A percentile compares a stretch with the other conserved stretches of the same genome.
phyloP scores from a whole-genome alignment of 1,140 invertebrate species.

The Hormaphis cornu region DNA sequence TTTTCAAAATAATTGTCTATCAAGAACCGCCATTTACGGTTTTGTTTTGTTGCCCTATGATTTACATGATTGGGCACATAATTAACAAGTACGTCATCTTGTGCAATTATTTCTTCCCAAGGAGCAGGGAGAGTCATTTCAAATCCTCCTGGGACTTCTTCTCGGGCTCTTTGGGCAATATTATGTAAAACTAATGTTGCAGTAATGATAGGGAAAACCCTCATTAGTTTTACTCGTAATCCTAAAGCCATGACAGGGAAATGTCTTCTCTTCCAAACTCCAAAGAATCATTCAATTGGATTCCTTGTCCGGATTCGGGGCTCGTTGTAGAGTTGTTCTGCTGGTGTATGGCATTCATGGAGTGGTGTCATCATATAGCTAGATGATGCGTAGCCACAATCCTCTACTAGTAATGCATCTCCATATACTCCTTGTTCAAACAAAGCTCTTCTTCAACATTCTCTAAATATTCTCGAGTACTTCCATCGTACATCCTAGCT shows the following conservation, averaged over 20 bases:
- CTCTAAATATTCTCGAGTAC: conserved; percentile 40
- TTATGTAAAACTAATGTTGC: conserved; percentile 43
- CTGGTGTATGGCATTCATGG: background rate
- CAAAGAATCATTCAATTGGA: conserved; percentile 41
- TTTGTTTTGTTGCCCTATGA: background rate
- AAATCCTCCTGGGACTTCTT: background rate
- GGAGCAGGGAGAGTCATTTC: background rate
- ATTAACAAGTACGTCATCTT: background rate
- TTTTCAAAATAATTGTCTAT: background rate
- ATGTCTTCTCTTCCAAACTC: conserved; percentile 41
- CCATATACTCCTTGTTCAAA: background rate
- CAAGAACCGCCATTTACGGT: background rate
- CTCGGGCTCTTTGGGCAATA: conserved; percentile 36
- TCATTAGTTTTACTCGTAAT: conserved; percentile 37
- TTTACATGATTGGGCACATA: background rate
- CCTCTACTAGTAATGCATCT: conserved; percentile 33
- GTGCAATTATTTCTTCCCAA: background rate
- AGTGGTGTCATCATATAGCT: background rate
- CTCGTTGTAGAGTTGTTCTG: conserved; percentile 35
- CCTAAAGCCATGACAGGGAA: conserved; percentile 41
- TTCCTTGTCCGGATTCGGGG: conserved; percentile 41
- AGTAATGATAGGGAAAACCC: conserved; percentile 37
- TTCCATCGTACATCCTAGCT: conserved; percentile 41
- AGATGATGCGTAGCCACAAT: conserved; percentile 31
- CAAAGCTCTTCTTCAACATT: conserved; percentile 34